Evolutionary conservation across 1,140 invertebrate genomes (phyloP), one percentile per base, ranked within the genome.

Genomic region (Asbolus verrucosus): DNA sequence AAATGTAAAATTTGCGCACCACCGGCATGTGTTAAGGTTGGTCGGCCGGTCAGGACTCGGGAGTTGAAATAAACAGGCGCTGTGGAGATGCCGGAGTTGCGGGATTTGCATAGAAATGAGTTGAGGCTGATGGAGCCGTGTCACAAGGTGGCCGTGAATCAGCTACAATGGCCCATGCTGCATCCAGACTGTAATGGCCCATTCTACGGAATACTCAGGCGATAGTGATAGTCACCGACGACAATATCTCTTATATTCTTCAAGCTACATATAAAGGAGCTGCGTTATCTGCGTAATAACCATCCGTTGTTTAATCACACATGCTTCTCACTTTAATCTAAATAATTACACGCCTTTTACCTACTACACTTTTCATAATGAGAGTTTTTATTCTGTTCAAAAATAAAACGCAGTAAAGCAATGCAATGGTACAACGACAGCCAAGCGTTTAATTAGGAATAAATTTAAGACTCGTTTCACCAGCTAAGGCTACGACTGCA

Each of bases 111-210:
- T 77, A 77, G 77, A 78, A 77, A 78, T 77, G 75, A 75, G 71
- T 27, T 67, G 70, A 65, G 66, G 69, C 77, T 77, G 77, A 78
- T 78, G 77, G 76, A 78, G 76, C 71, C 77, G 70, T 77, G 77
- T 78, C 77, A 78, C 77, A 77, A 78, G 77, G 77, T 78, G 76
- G 72, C 73, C 76, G 75, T 78, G 77, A 78, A 78, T 78, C 77
- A 78, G 76, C 61, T 46, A 69, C 61, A 76, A 77, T 75, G 46
- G 66, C 66, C 66, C 66, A 54, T 50, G 24, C 46, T 68, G 66
- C 46, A 68, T 46, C 66, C 66, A 60, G 66, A 43, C 50, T 59
- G 46, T 68, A 72, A 72, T 72, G 38, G 70, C 59, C 59, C 70
- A 63, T 63, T 63, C 61, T 11, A 24, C 11, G 31, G 61, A 63